Evolutionary conservation across 2,113 vertebrate genomes (phyloP).

Genomic region (Pedetes capensis): DNA sequence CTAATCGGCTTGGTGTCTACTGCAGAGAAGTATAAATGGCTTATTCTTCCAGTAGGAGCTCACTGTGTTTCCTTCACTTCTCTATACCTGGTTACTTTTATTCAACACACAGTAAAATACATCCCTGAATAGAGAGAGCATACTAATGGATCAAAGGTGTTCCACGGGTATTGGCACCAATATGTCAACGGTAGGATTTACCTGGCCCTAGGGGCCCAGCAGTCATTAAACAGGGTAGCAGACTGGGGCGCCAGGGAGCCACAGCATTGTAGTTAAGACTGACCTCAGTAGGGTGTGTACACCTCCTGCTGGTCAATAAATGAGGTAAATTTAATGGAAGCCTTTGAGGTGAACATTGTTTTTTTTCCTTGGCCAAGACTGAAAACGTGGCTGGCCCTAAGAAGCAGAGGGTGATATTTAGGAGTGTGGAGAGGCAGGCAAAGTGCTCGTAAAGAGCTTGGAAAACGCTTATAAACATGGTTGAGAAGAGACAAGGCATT

Average conservation of each 20-base stretch:
- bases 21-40: conserved; percentile 3
- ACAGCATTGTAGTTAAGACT: neutral
- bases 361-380: conserved; percentile 19
- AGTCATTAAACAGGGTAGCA: conserved; percentile 52
- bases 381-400: conserved; percentile 21
- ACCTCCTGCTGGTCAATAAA: conserved; percentile 72
- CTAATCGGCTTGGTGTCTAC: neutral
- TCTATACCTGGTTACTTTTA: conserved; percentile 69
- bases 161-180: conserved; percentile 57
- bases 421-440: conserved; percentile 49
- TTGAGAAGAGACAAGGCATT: conserved; percentile 54
- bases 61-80: conserved; percentile 2
- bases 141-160: conserved; percentile 56
- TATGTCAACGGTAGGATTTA: conserved; percentile 70
- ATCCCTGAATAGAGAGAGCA: conserved; percentile 42
- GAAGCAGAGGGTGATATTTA: conserved; percentile 64
- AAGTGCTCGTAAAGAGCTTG: conserved; percentile 25
- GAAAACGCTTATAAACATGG: conserved; percentile 58
- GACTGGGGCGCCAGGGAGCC: neutral
- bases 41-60: conserved; percentile 53
- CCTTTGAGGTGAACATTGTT: conserved; percentile 64
- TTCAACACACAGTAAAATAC: conserved; percentile 60
- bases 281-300: conserved; percentile 48
- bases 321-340: conserved; percentile 68
- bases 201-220: conserved; percentile 47